Evolutionary conservation across 2,113 vertebrate genomes (phyloP), one percentile per base, ranked within the genome.

Genomic region (Phocoena sinus): DNA sequence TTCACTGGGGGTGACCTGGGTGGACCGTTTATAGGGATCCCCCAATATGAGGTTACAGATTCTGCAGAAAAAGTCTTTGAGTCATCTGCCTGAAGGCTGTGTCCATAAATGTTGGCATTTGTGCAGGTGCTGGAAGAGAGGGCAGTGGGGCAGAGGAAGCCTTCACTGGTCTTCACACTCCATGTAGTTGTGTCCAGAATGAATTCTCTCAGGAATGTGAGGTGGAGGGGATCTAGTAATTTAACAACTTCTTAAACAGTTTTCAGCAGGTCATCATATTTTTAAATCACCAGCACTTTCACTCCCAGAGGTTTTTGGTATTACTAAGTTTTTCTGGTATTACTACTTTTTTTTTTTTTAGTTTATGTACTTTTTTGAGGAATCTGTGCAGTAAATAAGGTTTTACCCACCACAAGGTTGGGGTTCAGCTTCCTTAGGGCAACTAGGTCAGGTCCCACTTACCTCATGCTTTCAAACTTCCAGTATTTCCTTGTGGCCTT

Each of bases 141-240:
- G 3, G 8, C 14, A 10, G 6, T 36, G 15, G 7, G 47, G 6
- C 5, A 74, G 9, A 38, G 9, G 17, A 2, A 44, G 21, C 2
- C 47, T 44, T 41, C 4, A 3, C 6, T 2, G 9, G 33, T 70
- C 5, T 28, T 56, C 62, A 71, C 15, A 13, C 33, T 20, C 8
- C 3, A 8, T 10, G 15, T 20, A 18, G 6, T 62, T n/a, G 8
- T 15, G 36, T 74, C 44, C 26, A 8, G 17, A 28, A 10, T n/a
- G 13, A 26, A 36, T 31, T 53, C 18, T 31, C 31, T 5, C 36
- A 60, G n/a, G 4, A 8, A 4, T 44, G 4, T 28, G 11, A 13
- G 44, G n/a, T 44, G 1, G 4, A 62, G 10, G 2, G 28, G 13
- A 60, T 12, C 21, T 71, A 18, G 26, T 50, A 33, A 31, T 83